phyloP scores from a whole-genome alignment of 2,113 vertebrate species.

The Saguinus midas region DNA sequence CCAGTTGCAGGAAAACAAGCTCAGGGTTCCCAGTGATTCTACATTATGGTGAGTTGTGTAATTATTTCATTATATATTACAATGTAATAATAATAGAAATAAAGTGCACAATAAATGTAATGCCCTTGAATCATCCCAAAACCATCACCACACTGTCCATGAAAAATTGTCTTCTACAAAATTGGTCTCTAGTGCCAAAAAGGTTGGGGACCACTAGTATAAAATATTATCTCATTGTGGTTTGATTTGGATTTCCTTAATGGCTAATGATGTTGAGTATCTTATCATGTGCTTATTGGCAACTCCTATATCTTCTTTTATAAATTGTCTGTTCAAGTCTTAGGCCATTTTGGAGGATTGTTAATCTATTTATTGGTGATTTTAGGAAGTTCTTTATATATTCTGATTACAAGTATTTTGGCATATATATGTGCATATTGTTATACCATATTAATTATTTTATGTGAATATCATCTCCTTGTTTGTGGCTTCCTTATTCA shows the following conservation, averaged over 20 bases:
- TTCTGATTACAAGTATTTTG: neutral
- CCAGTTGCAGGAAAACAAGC: no score
- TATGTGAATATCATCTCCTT: neutral
- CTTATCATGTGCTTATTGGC: neutral
- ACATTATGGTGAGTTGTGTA: no score
- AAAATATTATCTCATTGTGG: neutral
- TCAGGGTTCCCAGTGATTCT: no score
- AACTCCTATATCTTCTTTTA: neutral
- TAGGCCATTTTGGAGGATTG: neutral
- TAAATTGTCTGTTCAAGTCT: neutral
- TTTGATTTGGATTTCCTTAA: neutral
- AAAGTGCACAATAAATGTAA: no score
- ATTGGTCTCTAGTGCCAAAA: no score
- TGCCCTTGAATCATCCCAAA: no score
- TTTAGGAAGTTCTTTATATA: neutral
- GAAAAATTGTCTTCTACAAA: no score
- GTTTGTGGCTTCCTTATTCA: neutral
- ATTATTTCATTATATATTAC: no score
- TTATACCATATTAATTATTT: neutral
- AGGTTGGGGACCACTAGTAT: neutral
- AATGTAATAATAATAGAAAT: no score
- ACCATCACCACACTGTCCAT: no score
- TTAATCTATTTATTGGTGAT: neutral
- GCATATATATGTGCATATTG: neutral
- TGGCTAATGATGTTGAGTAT: neutral